phyloP scores from a whole-genome alignment of 2,888 invertebrate genomes.

The Chouioia cunea region DNA sequence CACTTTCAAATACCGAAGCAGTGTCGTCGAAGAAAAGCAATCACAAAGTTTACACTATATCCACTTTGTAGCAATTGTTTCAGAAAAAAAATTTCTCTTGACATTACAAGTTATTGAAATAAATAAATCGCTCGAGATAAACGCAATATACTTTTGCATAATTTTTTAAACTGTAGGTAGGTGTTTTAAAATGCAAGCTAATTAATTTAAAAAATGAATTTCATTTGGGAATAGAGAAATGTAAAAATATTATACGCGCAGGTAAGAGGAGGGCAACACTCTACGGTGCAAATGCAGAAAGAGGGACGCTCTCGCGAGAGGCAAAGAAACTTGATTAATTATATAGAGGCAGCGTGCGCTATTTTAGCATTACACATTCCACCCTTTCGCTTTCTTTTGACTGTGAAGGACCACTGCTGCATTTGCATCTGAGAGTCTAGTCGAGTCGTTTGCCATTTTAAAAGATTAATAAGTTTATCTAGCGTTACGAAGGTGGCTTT shows the following conservation, averaged over 20 bases:
- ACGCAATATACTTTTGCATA: conserved; percentile 1
- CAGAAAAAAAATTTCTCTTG: conserved; percentile 6
- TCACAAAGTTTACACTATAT: conserved; percentile 20
- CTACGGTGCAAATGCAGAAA: too few species aligned
- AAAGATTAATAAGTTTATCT: conserved; percentile 44
- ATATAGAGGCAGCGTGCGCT: conserved; percentile 9
- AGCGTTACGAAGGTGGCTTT: conserved; percentile 31
- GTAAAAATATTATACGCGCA: too few species aligned
- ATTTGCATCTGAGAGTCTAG: conserved; percentile 17
- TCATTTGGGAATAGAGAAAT: too few species aligned
- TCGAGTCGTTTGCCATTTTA: conserved; percentile 33
- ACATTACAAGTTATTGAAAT: neutral
- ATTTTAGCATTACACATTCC: conserved; percentile 23
- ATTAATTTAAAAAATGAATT: too few species aligned
- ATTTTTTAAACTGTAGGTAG: neutral
- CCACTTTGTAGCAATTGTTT: conserved; percentile 1
- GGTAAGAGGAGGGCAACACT: neutral
- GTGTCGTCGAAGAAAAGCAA: conserved; percentile 15
- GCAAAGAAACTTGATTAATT: conserved; percentile 46
- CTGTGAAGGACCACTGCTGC: neutral
- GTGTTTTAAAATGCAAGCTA: neutral
- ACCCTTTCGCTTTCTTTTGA: too few species aligned
- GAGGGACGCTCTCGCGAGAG: neutral
- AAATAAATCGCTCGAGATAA: conserved; percentile 4
- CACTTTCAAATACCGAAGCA: conserved; percentile 3